phyloP scores from a whole-genome alignment of 1,140 invertebrate genomes.

The Neuroterus valhalla region DNA sequence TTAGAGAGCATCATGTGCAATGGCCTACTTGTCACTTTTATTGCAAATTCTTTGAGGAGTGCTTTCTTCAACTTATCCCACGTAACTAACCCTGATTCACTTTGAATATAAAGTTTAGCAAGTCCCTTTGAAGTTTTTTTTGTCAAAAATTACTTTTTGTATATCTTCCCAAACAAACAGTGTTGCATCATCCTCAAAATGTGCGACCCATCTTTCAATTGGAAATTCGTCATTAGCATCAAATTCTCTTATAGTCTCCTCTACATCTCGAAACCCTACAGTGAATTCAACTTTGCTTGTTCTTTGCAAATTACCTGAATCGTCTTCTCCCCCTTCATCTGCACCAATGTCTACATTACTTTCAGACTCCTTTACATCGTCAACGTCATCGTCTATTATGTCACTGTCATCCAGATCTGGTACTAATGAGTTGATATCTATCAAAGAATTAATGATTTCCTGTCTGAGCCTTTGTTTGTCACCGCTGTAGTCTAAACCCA shows the following conservation, averaged over 20 bases:
- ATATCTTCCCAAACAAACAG: slow-evolving; percentile 51
- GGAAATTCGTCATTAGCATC: slow-evolving; percentile 41
- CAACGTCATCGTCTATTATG: not conserved
- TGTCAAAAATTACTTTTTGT: slow-evolving; percentile 56
- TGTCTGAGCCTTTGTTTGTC: slow-evolving; percentile 13
- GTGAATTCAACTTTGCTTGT: slow-evolving; percentile 19
- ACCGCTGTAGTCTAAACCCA: slow-evolving; percentile 27
- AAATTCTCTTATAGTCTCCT: slow-evolving; percentile 49
- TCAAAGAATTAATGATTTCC: not conserved
- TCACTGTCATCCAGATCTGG: slow-evolving; percentile 1
- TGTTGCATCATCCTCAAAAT: slow-evolving; percentile 54
- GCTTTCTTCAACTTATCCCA: no score
- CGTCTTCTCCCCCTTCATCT: not conserved
- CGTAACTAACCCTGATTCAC: slow-evolving; percentile 32
- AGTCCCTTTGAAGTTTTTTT: slow-evolving; percentile 47
- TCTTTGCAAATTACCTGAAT: not conserved
- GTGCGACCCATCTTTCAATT: slow-evolving; percentile 46
- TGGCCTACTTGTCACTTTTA: no score
- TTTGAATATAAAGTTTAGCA: slow-evolving; percentile 47
- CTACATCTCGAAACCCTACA: slow-evolving; percentile 52
- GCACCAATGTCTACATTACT: not conserved
- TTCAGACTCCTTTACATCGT: not conserved
- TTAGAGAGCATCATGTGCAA: no score
- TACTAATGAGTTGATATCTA: slow-evolving; percentile 25
- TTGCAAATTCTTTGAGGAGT: no score